Conservation (phyloP, 1,140 invertebrate genomes). For the Acyrthosiphon pisum region DNA sequence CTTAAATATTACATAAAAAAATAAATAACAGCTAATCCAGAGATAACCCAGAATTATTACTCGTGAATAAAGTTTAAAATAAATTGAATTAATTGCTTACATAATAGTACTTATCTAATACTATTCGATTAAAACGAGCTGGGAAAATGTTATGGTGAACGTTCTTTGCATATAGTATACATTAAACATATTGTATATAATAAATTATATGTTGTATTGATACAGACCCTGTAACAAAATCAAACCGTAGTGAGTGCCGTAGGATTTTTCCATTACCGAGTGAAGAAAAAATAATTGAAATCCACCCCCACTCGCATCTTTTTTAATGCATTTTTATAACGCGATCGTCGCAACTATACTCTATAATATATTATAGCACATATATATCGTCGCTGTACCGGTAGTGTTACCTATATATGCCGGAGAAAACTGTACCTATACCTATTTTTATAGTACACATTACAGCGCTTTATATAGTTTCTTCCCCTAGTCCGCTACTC, state of each 20-base stretch:
- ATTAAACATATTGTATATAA: not conserved
- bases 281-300: not conserved
- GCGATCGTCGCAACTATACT: not conserved
- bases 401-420: not conserved
- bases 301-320: not conserved
- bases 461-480: not conserved
- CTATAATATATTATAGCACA: not conserved
- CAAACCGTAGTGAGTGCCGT: not conserved
- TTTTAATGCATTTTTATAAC: not conserved
- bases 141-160: not conserved
- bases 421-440: not conserved
- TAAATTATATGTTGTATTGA: not conserved
- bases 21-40: not conserved
- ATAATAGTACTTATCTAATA: not conserved
- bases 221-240: not conserved
- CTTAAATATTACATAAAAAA: not conserved
- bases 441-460: constrained; percentile 3
- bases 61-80: not conserved
- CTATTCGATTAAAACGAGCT: not conserved
- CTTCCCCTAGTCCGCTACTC: not conserved
- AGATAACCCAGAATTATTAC: not conserved
- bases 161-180: not conserved
- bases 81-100: not conserved
- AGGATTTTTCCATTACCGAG: constrained; percentile 2
- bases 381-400: not conserved